Base-by-base conservation (phyloP, 2,888 invertebrate species). In the Malachius bipustulatus region DNA sequence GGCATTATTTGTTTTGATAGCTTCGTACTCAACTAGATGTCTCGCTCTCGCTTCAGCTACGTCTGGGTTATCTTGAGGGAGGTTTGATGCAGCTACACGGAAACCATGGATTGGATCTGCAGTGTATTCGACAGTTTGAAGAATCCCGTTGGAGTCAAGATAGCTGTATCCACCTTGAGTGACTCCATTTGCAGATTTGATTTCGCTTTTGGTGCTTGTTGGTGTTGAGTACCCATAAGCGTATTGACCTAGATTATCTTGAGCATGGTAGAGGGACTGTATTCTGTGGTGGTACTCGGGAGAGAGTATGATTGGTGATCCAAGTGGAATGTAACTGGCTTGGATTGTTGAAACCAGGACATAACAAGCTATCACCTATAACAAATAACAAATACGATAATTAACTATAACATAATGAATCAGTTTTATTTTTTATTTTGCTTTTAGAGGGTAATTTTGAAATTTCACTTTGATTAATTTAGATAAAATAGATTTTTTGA, bases 81-180 rank as follows among this genome's bases (percentile, higher is more conserved):
- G 56, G 55, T 77, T 77, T n/a, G 75, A 73, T 16, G 75, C 77
- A 3, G 72, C 64, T 3, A 75, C 77, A 49, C 75, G 65, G 57
- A 77, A 77, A 27, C 77, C 77, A 47, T 75, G 68, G 2, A 68
- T 54, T 3, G 67, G 62, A 59, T 77, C 77, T 4, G 76, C 72
- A 9, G 70, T 65, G 51, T 77, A 77, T 40, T 72, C 67, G 26
- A 77, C 75, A 19, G 71, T 70, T 57, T 77, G 77, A 4, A 75
- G 59, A 34, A 71, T 61, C 2, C 77, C 76, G 49, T 76, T 65
- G 14, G 73, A 70, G 54, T 79, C 79, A 35, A 79, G 69, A 55
- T 79, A 80, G 34, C 75, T 75, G 52, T 79, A 79, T 30, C 72
- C 73, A 16, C 77, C 77, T 24, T 70, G 65, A 3, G 75, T 75